phyloP scores from a whole-genome alignment of 2,888 invertebrate species.

The Spodoptera littoralis region DNA sequence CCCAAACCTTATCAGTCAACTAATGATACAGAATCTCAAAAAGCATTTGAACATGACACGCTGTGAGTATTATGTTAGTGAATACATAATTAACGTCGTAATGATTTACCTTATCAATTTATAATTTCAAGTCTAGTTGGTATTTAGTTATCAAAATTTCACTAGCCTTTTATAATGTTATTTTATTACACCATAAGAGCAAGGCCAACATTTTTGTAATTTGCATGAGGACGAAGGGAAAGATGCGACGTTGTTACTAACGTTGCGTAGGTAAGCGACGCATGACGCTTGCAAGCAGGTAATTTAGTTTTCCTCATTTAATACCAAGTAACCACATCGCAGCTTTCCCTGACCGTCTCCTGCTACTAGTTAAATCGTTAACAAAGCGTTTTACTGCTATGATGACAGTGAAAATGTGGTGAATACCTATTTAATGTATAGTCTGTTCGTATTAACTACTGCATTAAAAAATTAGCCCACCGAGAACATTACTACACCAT shows the following conservation, averaged over 20 bases:
- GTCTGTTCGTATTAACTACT: conserved; percentile 52
- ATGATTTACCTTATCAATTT: conserved; percentile 78
- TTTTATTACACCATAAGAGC: conserved; percentile 82
- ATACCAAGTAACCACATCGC: conserved; percentile 55
- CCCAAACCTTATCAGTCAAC: conserved; percentile 38
- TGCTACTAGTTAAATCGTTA: conserved; percentile 58
- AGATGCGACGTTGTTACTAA: conserved; percentile 60
- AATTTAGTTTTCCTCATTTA: conserved; percentile 7
- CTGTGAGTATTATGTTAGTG: conserved; percentile 51
- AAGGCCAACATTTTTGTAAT: conserved; percentile 81
- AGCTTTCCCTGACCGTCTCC: conserved; percentile 58
- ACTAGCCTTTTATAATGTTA: conserved; percentile 88
- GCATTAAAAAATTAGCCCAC: conserved; percentile 64
- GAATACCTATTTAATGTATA: conserved; percentile 49
- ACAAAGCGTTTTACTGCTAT: conserved; percentile 57
- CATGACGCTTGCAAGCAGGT: neutral
- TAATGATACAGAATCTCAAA: conserved; percentile 41
- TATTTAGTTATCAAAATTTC: conserved; percentile 88
- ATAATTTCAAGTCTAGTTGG: conserved; percentile 84
- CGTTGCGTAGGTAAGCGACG: conserved; percentile 22
- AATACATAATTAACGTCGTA: conserved; percentile 62
- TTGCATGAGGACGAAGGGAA: conserved; percentile 63
- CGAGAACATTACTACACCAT: conserved; percentile 66
- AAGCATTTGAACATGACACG: conserved; percentile 47
- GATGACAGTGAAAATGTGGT: conserved; percentile 48